Percentiles rank a stretch among this genome's conserved stretches.
Conservation (phyloP, 1,140 invertebrate species). For the Drosophila pachea region DNA sequence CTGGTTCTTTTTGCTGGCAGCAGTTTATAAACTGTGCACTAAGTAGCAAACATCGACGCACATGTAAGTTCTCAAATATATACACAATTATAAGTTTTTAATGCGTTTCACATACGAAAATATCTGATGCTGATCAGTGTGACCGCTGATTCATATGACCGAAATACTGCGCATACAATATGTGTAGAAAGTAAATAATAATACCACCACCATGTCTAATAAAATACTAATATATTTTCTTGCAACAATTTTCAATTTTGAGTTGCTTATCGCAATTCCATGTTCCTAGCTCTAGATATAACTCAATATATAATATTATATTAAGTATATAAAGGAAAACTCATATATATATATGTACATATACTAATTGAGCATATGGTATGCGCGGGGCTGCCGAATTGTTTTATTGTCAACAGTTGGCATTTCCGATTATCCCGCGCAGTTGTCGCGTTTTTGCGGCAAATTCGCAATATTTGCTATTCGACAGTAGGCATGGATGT, state of each 20-base stretch:
- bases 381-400: slow-evolving; percentile 19
- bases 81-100: slow-evolving; percentile 49
- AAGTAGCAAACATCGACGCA: slow-evolving; percentile 27
- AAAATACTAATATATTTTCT: neutral
- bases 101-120: slow-evolving; percentile 65
- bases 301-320: no score
- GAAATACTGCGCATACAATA: slow-evolving; percentile 20
- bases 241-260: no score
- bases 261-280: no score
- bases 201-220: neutral
- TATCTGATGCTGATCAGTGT: slow-evolving; percentile 42
- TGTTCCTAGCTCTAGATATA: no score
- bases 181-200: neutral
- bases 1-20: slow-evolving; percentile 23
- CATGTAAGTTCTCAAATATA: slow-evolving; percentile 23
- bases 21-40: slow-evolving; percentile 12
- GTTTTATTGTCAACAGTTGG: slow-evolving; percentile 9
- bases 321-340: no score
- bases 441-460: slow-evolving; percentile 46
- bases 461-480: slow-evolving; percentile 19
- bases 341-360: neutral
- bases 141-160: slow-evolving; percentile 12
- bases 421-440: slow-evolving; percentile 29
- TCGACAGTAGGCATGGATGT: slow-evolving; percentile 41
- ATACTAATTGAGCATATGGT: neutral